phyloP scores from a whole-genome alignment of 37 sponge, comb jelly and placozoan species.

The Bolinopsis microptera region DNA sequence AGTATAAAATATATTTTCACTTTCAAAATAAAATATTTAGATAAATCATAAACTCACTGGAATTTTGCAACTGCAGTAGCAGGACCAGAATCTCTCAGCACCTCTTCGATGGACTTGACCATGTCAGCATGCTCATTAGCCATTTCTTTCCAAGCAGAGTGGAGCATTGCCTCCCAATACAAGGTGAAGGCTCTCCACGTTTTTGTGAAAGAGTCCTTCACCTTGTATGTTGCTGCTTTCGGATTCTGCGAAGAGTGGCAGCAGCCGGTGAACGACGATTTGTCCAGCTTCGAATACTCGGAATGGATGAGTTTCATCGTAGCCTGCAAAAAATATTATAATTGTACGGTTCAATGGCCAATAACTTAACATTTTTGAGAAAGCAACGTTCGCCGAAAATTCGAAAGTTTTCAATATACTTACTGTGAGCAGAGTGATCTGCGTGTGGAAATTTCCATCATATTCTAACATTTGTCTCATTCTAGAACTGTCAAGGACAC shows the following conservation, averaged over 20 bases:
- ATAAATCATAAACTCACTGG: too few species aligned
- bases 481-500: background rate
- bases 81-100: background rate
- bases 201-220: background rate
- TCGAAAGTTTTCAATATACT: background rate
- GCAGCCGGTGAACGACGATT: background rate
- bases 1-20: too few species aligned
- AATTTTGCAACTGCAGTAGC: background rate
- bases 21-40: too few species aligned
- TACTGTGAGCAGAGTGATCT: background rate
- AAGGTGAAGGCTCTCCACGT: background rate
- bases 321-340: too few species aligned
- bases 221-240: background rate
- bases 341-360: too few species aligned
- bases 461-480: background rate
- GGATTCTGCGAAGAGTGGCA: background rate
- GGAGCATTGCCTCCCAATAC: background rate
- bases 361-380: too few species aligned
- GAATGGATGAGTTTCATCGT: background rate
- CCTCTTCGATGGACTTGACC: background rate
- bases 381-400: too few species aligned
- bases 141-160: background rate
- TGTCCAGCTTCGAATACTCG: background rate
- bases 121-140: background rate
- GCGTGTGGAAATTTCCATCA: constrained; percentile 1